Percentiles rank a stretch among this genome's conserved stretches.
Evolutionary conservation across 2,888 invertebrate genomes (phyloP).

Genomic region (Myopa tessellatipennis): DNA sequence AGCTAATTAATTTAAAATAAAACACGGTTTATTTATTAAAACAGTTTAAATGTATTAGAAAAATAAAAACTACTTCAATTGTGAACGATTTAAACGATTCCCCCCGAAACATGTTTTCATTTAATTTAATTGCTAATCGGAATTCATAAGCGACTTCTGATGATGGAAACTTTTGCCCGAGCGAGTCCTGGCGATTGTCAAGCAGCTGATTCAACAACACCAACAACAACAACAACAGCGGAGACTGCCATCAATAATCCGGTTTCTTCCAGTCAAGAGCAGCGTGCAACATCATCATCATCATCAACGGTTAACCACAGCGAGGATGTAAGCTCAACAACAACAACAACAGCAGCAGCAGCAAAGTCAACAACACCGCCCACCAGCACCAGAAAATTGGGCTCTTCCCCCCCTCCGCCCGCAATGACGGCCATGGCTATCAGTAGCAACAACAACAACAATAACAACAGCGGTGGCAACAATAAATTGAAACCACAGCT

Average conservation of each 20-base stretch:
- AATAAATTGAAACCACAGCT: slow-evolving; percentile 56
- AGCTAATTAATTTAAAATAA: background rate
- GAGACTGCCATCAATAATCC: background rate
- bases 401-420: background rate
- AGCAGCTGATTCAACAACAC: slow-evolving; percentile 52
- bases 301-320: slow-evolving; percentile 23
- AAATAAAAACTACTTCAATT: background rate
- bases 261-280: slow-evolving; percentile 21
- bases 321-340: background rate
- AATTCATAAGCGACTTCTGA: background rate
- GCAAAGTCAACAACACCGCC: slow-evolving; percentile 20
- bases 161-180: slow-evolving; percentile 19
- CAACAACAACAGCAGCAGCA: slow-evolving; percentile 44
- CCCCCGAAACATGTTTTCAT: slow-evolving; percentile 22
- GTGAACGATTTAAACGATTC: no score
- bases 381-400: background rate
- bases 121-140: background rate
- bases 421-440: background rate
- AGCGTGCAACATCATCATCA: slow-evolving; percentile 2
- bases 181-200: slow-evolving; percentile 62
- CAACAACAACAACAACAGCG: slow-evolving; percentile 13
- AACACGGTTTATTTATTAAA: background rate
- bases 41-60: background rate
- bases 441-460: slow-evolving; percentile 30
- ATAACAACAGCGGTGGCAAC: slow-evolving; percentile 41